Evolutionary conservation across 2,113 vertebrate species (phyloP).

Genomic region (Climacteris rufus): DNA sequence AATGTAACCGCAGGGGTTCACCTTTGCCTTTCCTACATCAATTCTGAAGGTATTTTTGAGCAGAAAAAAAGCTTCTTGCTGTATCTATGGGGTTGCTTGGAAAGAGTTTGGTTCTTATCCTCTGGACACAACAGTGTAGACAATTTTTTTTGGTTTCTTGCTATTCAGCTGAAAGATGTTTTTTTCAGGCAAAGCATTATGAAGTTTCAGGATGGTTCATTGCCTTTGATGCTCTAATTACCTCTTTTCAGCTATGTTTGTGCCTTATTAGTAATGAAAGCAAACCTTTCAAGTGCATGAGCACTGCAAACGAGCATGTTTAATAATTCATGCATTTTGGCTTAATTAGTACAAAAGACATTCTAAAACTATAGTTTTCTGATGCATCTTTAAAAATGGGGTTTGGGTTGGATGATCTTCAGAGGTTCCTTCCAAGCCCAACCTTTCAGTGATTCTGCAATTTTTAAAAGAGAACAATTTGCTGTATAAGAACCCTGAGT

Average conservation of each 20-base stretch:
- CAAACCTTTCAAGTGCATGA: constrained; percentile 49
- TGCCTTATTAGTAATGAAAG: constrained; percentile 51
- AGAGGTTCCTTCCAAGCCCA: background rate
- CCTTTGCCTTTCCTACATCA: background rate
- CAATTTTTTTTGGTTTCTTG: background rate
- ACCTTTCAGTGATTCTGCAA: background rate
- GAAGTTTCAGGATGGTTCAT: constrained; percentile 53
- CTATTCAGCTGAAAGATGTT: background rate
- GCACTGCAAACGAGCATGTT: constrained; percentile 40
- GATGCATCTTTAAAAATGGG: constrained; percentile 3
- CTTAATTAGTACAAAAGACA: constrained; percentile 20
- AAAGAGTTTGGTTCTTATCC: background rate
- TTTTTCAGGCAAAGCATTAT: constrained; percentile 39
- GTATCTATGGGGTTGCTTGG: background rate
- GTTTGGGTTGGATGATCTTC: background rate
- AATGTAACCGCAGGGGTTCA: background rate
- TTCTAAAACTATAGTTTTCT: constrained; percentile 19
- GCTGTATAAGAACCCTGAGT: background rate
- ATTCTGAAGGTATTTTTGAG: background rate
- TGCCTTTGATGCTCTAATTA: constrained; percentile 69
- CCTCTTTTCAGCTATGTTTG: constrained; percentile 32
- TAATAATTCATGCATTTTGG: constrained; percentile 56
- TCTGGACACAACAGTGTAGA: background rate
- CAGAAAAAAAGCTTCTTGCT: background rate
- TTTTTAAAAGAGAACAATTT: background rate